Percentiles rank a stretch among this genome's conserved stretches.
phyloP scores from a whole-genome alignment of 2,113 vertebrate species.

The Boulengeromyrus knoepffleri region DNA sequence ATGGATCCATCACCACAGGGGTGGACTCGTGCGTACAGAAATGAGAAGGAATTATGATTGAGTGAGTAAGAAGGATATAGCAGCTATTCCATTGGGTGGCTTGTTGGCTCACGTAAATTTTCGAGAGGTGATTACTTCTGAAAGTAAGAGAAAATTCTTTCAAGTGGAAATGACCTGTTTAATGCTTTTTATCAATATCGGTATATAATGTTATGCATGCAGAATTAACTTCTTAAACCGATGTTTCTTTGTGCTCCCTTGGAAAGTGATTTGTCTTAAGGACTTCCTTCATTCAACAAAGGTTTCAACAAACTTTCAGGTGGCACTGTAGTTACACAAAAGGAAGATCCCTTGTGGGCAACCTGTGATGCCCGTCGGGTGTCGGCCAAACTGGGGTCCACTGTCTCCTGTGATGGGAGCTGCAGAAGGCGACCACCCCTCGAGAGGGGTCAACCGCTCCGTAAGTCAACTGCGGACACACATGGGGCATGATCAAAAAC shows the following conservation, averaged over 20 bases:
- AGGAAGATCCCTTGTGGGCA: neutral
- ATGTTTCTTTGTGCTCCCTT: neutral
- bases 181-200: neutral
- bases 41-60: neutral
- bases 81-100: neutral
- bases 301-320: neutral
- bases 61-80: neutral
- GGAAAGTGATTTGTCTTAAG: neutral
- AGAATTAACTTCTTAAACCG: neutral
- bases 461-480: conserved; percentile 14
- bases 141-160: neutral
- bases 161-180: neutral
- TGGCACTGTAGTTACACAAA: neutral
- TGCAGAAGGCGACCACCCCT: neutral
- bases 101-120: neutral
- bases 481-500: neutral
- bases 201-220: neutral
- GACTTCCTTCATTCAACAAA: neutral
- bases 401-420: neutral
- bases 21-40: neutral
- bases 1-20: neutral
- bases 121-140: neutral
- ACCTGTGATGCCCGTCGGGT: neutral
- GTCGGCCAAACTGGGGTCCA: neutral
- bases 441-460: neutral